Evolutionary conservation across 2,888 invertebrate genomes (phyloP).

Genomic region (Catocala fraxini): DNA sequence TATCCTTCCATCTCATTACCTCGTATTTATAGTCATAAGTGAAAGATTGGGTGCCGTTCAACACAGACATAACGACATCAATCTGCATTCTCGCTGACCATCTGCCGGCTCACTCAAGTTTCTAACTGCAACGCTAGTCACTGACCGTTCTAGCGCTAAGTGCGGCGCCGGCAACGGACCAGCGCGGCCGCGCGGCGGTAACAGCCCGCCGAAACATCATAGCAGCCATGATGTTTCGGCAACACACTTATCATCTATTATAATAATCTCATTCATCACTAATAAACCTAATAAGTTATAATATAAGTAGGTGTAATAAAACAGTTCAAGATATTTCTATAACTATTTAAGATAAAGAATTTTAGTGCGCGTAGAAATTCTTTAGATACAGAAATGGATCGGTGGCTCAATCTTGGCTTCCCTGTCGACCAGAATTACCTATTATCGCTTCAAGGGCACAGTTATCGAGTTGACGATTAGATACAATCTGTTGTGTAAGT

Average conservation of each 20-base stretch:
- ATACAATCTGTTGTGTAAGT: conserved; percentile 20
- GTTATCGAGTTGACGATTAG: conserved; percentile 27
- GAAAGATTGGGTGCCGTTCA: conserved; percentile 46
- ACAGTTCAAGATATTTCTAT: no score
- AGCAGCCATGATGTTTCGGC: no score
- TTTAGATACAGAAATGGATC: background rate
- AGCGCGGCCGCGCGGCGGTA: background rate
- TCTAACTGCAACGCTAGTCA: conserved; percentile 50
- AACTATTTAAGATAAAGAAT: background rate
- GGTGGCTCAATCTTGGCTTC: no score
- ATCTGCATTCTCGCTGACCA: conserved; percentile 30
- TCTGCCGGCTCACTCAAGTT: conserved; percentile 39
- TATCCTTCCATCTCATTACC: conserved; percentile 45
- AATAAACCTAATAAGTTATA: background rate
- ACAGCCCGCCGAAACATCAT: no score
- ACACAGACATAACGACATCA: conserved; percentile 44
- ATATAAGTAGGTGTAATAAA: no score
- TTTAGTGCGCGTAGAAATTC: background rate
- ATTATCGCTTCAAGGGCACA: conserved; percentile 25
- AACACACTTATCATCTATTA: background rate
- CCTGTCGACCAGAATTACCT: no score
- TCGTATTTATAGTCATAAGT: conserved; percentile 26
- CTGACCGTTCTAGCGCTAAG: conserved; percentile 45
- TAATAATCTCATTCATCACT: conserved; percentile 1
- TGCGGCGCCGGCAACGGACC: conserved; percentile 20